phyloP scores from a whole-genome alignment of 2,888 invertebrate species.

The Diachrysia chrysitis region DNA sequence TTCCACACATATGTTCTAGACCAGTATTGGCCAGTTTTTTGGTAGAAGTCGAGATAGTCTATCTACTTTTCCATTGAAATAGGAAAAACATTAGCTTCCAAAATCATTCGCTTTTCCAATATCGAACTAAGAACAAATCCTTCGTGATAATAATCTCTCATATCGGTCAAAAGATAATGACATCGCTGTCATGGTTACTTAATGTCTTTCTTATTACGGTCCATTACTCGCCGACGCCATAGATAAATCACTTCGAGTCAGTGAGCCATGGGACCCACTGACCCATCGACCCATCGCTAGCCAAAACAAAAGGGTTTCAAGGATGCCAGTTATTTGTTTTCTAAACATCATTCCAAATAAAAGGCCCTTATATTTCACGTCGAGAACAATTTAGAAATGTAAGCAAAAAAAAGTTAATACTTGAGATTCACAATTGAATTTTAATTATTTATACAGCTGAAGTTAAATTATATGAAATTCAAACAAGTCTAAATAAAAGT shows the following conservation, averaged over 20 bases:
- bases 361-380: neutral
- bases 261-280: constrained; percentile 38
- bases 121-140: neutral
- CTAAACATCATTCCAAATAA: neutral
- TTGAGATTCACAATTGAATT: neutral
- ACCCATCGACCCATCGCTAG: constrained; percentile 31
- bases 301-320: constrained; percentile 30
- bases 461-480: constrained; percentile 1
- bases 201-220: constrained; percentile 23
- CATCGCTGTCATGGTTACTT: constrained; percentile 1
- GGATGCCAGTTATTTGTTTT: constrained; percentile 37
- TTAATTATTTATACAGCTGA: constrained; percentile 1
- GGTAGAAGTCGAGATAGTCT: no score
- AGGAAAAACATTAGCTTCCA: neutral
- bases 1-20: neutral
- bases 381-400: neutral
- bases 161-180: neutral
- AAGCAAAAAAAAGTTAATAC: neutral
- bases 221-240: constrained; percentile 30
- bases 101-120: neutral
- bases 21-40: no score
- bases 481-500: constrained; percentile 1
- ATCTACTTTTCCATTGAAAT: neutral
- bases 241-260: constrained; percentile 51
- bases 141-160: neutral